Evolutionary conservation across 2,797 vertebrate genomes (phyloP).

Genomic region (Fistularia tabacaria): DNA sequence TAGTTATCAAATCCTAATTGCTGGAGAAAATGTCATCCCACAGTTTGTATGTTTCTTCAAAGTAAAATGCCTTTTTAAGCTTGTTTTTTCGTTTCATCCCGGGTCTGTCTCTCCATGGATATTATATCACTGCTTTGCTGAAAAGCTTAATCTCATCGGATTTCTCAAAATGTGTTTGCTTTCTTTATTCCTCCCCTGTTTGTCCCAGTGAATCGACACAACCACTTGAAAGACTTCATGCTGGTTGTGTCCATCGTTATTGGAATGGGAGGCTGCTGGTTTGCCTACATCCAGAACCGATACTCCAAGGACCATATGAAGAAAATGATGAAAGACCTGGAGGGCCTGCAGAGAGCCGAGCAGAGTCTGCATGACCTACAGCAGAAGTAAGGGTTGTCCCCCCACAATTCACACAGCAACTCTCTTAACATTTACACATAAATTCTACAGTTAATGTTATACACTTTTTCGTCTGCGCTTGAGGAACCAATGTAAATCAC

Average conservation of each 20-base stretch:
- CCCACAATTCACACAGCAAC: slow-evolving; percentile 16
- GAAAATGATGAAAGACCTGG: slow-evolving; percentile 98
- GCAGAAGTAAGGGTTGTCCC: slow-evolving; percentile 82
- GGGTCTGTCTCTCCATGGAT: too few species aligned
- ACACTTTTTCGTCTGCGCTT: too few species aligned
- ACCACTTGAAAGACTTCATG: slow-evolving; percentile 99
- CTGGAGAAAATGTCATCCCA: too few species aligned
- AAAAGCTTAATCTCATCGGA: too few species aligned
- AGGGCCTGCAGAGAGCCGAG: slow-evolving; percentile 92
- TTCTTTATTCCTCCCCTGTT: slow-evolving; percentile 2
- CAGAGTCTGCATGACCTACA: slow-evolving; percentile 96
- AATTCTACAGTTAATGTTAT: not conserved
- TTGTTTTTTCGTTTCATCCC: too few species aligned
- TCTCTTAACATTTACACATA: not conserved
- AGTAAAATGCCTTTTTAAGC: too few species aligned
- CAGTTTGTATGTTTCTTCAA: too few species aligned
- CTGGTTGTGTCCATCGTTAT: slow-evolving; percentile 99
- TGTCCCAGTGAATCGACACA: slow-evolving; percentile 88
- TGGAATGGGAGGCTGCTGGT: slow-evolving; percentile 98
- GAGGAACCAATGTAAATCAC: too few species aligned
- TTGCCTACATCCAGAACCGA: slow-evolving; percentile 98
- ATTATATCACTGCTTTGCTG: too few species aligned
- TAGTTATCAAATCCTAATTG: too few species aligned
- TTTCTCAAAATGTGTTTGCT: not conserved
- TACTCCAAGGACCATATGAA: slow-evolving; percentile 99